phyloP scores from a whole-genome alignment of 2,113 vertebrate species.

The Corynorhinus townsendii region DNA sequence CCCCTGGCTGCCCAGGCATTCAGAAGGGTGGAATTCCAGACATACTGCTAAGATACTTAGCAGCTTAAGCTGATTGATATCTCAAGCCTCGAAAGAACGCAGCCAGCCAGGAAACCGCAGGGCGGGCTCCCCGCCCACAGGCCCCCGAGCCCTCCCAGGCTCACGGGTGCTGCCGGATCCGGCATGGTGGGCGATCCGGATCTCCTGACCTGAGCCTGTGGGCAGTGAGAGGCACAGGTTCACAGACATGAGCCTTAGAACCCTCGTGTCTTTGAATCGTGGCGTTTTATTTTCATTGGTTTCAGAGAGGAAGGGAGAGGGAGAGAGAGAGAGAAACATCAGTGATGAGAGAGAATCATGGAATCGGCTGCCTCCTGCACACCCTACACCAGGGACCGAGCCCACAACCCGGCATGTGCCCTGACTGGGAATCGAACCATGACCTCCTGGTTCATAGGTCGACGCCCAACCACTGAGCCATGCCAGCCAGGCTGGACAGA shows the following conservation, averaged over 20 bases:
- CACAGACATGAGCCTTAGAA: not conserved
- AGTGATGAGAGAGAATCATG: too few relatives aligned
- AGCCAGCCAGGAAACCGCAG: slow-evolving; percentile 19
- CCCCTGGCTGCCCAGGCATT: slow-evolving; percentile 14
- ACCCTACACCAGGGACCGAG: too few relatives aligned
- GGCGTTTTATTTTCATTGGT: not conserved
- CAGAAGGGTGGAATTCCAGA: slow-evolving; percentile 45
- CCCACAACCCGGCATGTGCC: too few relatives aligned
- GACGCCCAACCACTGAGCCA: too few relatives aligned
- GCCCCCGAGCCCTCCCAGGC: not conserved
- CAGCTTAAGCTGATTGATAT: slow-evolving; percentile 60
- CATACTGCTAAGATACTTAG: slow-evolving; percentile 59
- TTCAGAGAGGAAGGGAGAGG: too few relatives aligned
- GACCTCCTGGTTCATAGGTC: too few relatives aligned
- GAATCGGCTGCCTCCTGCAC: too few relatives aligned
- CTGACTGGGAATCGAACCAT: too few relatives aligned
- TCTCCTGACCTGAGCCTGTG: not conserved
- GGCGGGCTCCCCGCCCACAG: not conserved
- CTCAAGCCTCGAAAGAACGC: slow-evolving; percentile 53
- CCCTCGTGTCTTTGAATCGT: not conserved
- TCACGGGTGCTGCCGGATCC: rapidly evolving
- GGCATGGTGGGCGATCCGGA: rapidly evolving
- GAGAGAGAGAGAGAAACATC: too few relatives aligned
- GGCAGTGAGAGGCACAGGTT: not conserved
- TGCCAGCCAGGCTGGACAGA: not conserved